These are phyloP conservation scores for Rhabditoides inermis DNA, from an alignment of 2,888 invertebrate genomes.

Conservation along the genomic window DNA sequence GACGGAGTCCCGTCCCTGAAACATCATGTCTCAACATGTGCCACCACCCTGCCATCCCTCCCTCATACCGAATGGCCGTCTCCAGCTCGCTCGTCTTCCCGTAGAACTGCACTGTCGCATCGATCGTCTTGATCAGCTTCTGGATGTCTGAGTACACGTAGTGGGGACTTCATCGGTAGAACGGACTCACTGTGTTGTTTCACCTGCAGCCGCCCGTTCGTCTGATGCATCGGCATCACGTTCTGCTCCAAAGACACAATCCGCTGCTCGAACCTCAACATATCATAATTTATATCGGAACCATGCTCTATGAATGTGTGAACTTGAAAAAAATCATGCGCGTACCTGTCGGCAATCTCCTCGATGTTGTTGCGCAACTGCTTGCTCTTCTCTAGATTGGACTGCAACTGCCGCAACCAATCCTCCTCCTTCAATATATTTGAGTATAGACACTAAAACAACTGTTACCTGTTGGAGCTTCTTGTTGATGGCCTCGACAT, in stretches of 20 bases:
- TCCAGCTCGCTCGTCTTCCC: slow-evolving; percentile 87
- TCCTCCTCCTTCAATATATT: slow-evolving; percentile 43
- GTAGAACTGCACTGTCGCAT: slow-evolving; percentile 88
- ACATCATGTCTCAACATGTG: not conserved
- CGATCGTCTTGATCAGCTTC: slow-evolving; percentile 74
- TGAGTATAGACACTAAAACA: not conserved
- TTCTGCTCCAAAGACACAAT: slow-evolving; percentile 37
- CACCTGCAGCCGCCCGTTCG: slow-evolving; percentile 42
- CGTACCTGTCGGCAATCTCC: slow-evolving; percentile 19
- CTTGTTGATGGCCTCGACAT: no score
- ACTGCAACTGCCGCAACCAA: slow-evolving; percentile 40
- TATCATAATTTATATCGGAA: not conserved
- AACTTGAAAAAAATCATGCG: no score
- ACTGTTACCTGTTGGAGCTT: slow-evolving; percentile 10
- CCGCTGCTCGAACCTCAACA: slow-evolving; percentile 25
- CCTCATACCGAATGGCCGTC: slow-evolving; percentile 31
- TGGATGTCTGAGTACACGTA: slow-evolving; percentile 70
- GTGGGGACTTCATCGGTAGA: not conserved
- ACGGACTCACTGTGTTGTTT: slow-evolving; percentile 45
- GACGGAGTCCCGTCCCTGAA: slow-evolving; percentile 24
- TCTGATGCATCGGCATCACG: slow-evolving; percentile 46
- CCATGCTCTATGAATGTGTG: no score
- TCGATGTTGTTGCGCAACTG: slow-evolving; percentile 27
- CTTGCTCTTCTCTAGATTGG: slow-evolving; percentile 31
- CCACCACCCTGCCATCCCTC: not conserved